Percentiles rank a stretch among this genome's conserved stretches.
Evolutionary conservation across 2,113 vertebrate species (phyloP).

Genomic region (Halcyon senegalensis): DNA sequence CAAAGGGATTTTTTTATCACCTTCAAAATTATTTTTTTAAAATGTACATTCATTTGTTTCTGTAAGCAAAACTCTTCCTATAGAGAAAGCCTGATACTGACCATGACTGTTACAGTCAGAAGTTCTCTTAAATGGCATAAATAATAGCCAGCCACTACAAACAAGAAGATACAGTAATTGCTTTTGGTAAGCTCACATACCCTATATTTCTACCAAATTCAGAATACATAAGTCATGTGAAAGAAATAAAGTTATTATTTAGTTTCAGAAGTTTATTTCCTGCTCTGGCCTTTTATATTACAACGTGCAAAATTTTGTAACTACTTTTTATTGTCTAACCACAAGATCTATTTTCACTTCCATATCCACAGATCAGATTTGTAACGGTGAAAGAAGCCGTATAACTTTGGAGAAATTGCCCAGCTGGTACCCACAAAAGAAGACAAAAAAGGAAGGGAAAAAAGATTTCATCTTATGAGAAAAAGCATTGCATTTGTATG

Average conservation of each 20-base stretch:
- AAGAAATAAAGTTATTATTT: background rate
- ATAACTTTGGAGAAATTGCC: background rate
- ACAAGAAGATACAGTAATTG: background rate
- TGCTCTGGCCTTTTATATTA: background rate
- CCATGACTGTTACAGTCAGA: background rate
- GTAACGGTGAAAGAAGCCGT: background rate
- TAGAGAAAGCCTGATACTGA: background rate
- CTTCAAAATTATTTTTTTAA: background rate
- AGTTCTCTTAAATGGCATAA: background rate
- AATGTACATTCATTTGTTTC: background rate
- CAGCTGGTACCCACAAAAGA: background rate
- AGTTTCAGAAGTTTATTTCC: background rate
- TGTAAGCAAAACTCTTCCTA: background rate
- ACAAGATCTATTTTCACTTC: background rate
- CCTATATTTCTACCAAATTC: background rate
- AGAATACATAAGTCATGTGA: background rate
- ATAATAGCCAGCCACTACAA: background rate
- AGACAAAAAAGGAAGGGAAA: background rate
- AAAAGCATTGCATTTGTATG: background rate
- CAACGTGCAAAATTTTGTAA: background rate
- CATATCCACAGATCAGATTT: background rate
- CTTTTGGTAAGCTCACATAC: background rate
- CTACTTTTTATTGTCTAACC: background rate
- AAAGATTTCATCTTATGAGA: background rate
- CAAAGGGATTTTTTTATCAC: background rate